Evolutionary conservation across 2,888 invertebrate genomes (phyloP), one percentile per base, ranked within the genome.

Genomic region (Nectonema munidae): DNA sequence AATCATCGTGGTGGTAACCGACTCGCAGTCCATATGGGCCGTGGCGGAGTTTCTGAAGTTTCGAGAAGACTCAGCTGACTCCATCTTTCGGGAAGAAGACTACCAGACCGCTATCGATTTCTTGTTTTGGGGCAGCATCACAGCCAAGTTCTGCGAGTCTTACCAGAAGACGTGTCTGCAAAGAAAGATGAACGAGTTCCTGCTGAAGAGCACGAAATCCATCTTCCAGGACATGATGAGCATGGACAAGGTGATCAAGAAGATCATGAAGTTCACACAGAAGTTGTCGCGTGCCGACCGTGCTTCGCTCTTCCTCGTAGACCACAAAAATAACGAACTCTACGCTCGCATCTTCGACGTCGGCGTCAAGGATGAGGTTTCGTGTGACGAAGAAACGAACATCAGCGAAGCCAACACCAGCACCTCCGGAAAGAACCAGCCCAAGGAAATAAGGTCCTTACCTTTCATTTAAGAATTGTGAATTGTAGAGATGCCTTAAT

Each of bases 181-280:
- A 50, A 61, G 66, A 42, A 66, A 65, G 46, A 60, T 71, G 45
- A 68, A 69, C 30, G 70, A 69, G 44, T 72, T 72, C 49, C 58
- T 72, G 1, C 54, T 72, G 33, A 65, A 67, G 35, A 70, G 72
- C 28, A 71, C 71, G 33, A 71, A 69, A 71, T 70, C 70, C 5
- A 71, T 75, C 49, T 75, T 76, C 50, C 72, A 74, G 58, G 72
- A 75, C 49, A 74, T 75, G 64, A 68, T 71, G 34, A 71, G 70
- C 44, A 67, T 74, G 61, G 72, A 74, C 47, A 64, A 65, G 41
- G 61, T 75, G 1, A 71, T 75, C 21, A 67, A 69, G 52, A 69
- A 71, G 50, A 69, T 75, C 42, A 67, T 75, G 64, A 69, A 71
- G 50, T 72, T 69, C 50, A 73, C 72, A 1, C 72, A 73, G 51